Percentiles rank a stretch among this genome's conserved stretches.
phyloP scores from a whole-genome alignment of 2,888 invertebrate genomes.

The Scaptomyza polygonia region DNA sequence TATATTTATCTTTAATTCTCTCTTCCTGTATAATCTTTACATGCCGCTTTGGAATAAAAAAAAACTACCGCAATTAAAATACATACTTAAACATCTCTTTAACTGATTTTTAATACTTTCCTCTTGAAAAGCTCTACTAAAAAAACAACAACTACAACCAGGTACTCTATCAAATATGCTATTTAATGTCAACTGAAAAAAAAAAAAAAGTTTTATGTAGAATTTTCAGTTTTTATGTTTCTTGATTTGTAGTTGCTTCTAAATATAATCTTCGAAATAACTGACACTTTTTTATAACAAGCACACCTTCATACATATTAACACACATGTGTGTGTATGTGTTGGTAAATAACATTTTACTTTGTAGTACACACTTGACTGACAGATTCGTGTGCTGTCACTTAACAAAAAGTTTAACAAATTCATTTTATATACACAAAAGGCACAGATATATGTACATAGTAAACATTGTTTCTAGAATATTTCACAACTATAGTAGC shows the following conservation, averaged over 20 bases:
- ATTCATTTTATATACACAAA: slow-evolving; percentile 16
- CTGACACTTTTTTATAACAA: slow-evolving; percentile 26
- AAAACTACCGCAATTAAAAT: slow-evolving; percentile 52
- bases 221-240: slow-evolving; percentile 15
- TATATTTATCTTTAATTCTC: slow-evolving; percentile 43
- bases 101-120: slow-evolving; percentile 39
- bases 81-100: slow-evolving; percentile 38
- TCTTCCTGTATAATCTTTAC: slow-evolving; percentile 46
- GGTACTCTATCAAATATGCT: slow-evolving; percentile 66
- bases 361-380: slow-evolving; percentile 33
- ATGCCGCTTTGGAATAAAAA: slow-evolving; percentile 56
- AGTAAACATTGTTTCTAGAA: background rate
- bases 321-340: background rate
- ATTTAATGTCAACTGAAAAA: slow-evolving; percentile 1
- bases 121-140: slow-evolving; percentile 81
- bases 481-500: background rate
- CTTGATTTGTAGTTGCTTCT: slow-evolving; percentile 17
- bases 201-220: slow-evolving; percentile 11
- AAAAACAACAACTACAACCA: slow-evolving; percentile 84
- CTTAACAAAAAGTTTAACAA: slow-evolving; percentile 24
- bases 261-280: background rate
- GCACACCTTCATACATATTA: background rate
- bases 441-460: background rate
- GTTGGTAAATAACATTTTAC: slow-evolving; percentile 17
- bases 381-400: slow-evolving; percentile 37